Evolutionary conservation across 2,113 vertebrate species (phyloP).

Genomic region (Melierax canorus): DNA sequence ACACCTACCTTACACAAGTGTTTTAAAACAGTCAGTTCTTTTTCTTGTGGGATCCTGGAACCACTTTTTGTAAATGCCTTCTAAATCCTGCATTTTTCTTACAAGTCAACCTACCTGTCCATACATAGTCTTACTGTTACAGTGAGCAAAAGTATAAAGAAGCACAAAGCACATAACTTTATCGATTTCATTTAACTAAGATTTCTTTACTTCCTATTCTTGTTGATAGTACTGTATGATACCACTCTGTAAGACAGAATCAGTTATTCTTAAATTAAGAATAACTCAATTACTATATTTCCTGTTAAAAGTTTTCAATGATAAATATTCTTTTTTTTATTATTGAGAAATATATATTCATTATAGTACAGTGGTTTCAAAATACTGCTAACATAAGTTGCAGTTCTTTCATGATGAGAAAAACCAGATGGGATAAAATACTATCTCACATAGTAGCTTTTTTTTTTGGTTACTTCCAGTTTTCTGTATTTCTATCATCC

Average conservation of each 20-base stretch:
- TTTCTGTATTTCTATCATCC: not conserved
- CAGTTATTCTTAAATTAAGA: not conserved
- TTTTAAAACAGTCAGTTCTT: not conserved
- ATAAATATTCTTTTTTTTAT: not conserved
- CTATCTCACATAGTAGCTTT: fast-evolving
- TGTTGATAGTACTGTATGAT: not conserved
- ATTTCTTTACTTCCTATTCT: not conserved
- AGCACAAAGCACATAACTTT: not conserved
- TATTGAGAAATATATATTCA: not conserved
- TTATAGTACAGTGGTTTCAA: not conserved
- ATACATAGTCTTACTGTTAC: not conserved
- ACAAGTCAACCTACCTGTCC: not conserved
- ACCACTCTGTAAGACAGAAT: not conserved
- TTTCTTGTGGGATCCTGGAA: not conserved
- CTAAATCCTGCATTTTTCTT: not conserved
- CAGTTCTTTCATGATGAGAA: not conserved
- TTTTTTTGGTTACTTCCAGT: not conserved
- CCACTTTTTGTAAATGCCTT: not conserved
- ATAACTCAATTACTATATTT: not conserved
- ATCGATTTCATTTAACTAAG: not conserved
- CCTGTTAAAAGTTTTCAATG: not conserved
- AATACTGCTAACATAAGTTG: not conserved
- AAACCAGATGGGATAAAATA: not conserved
- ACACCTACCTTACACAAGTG: not conserved
- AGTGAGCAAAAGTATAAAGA: not conserved